phyloP scores from a whole-genome alignment of 2,888 invertebrate genomes.

The Nymphalis urticae region DNA sequence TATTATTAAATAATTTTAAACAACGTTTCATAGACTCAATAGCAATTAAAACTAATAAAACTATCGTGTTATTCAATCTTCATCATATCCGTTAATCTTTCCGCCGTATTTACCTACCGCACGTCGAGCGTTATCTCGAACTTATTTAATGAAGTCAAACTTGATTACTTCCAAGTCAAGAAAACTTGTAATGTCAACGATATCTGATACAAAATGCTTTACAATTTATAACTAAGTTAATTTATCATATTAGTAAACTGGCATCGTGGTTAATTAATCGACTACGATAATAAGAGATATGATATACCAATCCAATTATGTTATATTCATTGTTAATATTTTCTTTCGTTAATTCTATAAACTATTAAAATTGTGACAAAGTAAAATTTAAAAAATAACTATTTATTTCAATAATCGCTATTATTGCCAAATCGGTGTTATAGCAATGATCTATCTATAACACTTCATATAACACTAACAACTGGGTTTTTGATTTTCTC shows the following conservation, averaged over 20 bases:
- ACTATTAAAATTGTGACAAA: no score
- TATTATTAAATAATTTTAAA: background rate
- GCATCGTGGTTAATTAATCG: slow-evolving; percentile 23
- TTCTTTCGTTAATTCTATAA: no score
- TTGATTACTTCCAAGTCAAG: slow-evolving; percentile 37
- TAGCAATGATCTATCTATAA: no score
- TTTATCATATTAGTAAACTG: slow-evolving; percentile 27
- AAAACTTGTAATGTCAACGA: slow-evolving; percentile 34
- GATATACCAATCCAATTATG: background rate
- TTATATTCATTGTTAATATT: no score
- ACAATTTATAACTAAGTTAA: slow-evolving; percentile 30
- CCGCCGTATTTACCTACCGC: slow-evolving; percentile 37
- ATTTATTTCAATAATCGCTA: no score
- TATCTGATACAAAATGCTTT: slow-evolving; percentile 34
- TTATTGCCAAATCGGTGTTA: no score
- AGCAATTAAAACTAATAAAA: slow-evolving; percentile 33
- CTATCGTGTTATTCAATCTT: slow-evolving; percentile 29
- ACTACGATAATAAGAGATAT: background rate
- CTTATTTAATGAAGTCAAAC: slow-evolving; percentile 40
- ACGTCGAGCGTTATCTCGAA: slow-evolving; percentile 30
- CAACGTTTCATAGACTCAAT: slow-evolving; percentile 6
- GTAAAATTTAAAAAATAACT: no score
- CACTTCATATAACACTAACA: no score
- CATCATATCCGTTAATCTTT: slow-evolving; percentile 32
- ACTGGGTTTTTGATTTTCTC: no score